phyloP scores from a whole-genome alignment of 2,888 invertebrate genomes.

The Idaea biselata region DNA sequence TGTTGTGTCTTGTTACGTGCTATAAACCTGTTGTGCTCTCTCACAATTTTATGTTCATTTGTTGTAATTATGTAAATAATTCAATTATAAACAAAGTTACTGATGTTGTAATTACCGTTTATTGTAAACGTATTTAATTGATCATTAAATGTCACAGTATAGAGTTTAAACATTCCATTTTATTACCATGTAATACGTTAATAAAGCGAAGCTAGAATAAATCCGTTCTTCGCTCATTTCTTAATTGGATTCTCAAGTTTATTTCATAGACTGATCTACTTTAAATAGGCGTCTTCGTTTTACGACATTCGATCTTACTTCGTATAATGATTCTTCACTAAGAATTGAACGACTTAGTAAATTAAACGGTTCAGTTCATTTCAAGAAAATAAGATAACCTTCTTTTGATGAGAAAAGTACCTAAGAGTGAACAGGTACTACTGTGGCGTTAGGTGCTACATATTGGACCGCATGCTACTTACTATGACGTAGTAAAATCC shows the following conservation, averaged over 20 bases:
- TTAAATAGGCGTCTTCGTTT: slow-evolving; percentile 61
- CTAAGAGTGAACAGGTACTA: no score
- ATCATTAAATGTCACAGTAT: slow-evolving; percentile 38
- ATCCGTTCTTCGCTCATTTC: slow-evolving; percentile 68
- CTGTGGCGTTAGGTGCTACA: no score
- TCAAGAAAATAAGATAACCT: background rate
- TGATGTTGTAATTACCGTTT: slow-evolving; percentile 28
- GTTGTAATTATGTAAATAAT: background rate
- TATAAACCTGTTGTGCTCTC: background rate
- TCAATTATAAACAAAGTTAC: slow-evolving; percentile 2
- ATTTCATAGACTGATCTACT: slow-evolving; percentile 70
- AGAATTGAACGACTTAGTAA: slow-evolving; percentile 17
- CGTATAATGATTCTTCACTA: slow-evolving; percentile 26
- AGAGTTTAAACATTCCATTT: slow-evolving; percentile 51
- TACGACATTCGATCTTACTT: slow-evolving; percentile 63
- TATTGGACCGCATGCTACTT: no score
- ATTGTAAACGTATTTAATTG: slow-evolving; percentile 34
- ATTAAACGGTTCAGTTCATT: slow-evolving; percentile 7
- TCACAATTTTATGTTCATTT: background rate
- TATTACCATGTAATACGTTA: slow-evolving; percentile 58
- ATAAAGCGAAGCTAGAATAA: slow-evolving; percentile 65
- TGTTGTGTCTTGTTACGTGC: no score
- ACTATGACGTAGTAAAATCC: no score
- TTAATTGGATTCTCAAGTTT: slow-evolving; percentile 76
- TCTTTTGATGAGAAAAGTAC: no score